phyloP scores from a whole-genome alignment of 1,140 invertebrate species.

The Solenopsis fugax region DNA sequence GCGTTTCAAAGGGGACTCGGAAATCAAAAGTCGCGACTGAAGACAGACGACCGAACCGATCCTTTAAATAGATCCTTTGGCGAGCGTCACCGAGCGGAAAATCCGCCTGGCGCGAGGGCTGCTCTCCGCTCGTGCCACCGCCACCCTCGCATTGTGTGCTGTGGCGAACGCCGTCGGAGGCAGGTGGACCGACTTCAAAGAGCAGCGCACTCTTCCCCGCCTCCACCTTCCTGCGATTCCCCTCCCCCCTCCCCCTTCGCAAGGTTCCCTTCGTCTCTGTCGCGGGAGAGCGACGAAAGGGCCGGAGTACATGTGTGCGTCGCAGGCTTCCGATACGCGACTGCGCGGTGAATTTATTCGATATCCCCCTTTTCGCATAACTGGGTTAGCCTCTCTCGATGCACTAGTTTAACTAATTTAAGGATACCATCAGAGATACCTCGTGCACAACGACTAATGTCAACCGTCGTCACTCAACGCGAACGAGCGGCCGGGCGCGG shows the following conservation, averaged over 20 bases:
- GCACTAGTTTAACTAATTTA: constrained; percentile 79
- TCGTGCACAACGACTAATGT: constrained; percentile 53
- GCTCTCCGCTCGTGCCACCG: constrained; percentile 54
- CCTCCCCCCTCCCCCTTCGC: not conserved
- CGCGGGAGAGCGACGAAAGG: constrained; percentile 17
- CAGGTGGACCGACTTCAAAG: constrained; percentile 64
- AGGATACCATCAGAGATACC: constrained; percentile 72
- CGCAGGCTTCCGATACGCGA: constrained; percentile 71
- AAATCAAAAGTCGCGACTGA: constrained; percentile 46
- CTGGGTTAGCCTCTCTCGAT: constrained; percentile 80
- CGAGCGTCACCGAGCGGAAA: constrained; percentile 64
- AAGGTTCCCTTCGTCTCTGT: not conserved
- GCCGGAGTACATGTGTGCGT: constrained; percentile 27
- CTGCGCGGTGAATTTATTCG: constrained; percentile 84
- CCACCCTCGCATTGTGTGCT: constrained; percentile 47
- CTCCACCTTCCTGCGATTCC: not conserved
- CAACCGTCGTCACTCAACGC: constrained; percentile 46
- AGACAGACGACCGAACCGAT: constrained; percentile 33
- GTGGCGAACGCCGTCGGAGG: constrained; percentile 44
- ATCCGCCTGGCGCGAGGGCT: constrained; percentile 51
- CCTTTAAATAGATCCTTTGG: constrained; percentile 64
- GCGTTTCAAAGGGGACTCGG: not conserved
- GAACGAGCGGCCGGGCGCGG: constrained; percentile 21
- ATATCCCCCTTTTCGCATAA: constrained; percentile 81
- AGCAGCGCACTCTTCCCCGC: constrained; percentile 23